Percentiles rank a stretch among this genome's conserved stretches.
These are phyloP conservation scores for Catotricha subobsoleta DNA, from an alignment of 2,888 invertebrate genomes.

Conservation along the genomic window DNA sequence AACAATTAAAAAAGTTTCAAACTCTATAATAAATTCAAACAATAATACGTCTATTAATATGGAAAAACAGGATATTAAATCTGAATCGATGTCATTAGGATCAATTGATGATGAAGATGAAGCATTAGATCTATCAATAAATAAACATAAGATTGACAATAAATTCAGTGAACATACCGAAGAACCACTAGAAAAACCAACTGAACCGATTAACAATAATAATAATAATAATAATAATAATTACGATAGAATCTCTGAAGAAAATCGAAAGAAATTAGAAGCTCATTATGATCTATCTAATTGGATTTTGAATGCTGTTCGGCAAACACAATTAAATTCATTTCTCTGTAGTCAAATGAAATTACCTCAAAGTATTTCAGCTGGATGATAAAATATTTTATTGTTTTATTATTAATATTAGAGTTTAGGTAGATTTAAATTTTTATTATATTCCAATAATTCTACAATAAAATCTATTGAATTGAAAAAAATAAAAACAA, in stretches of 20 bases:
- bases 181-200: not conserved
- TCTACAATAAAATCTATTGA: no score
- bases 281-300: conserved; percentile 4
- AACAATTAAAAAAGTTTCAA: not conserved
- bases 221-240: not conserved
- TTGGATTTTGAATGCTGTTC: conserved; percentile 6
- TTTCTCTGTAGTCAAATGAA: conserved; percentile 6
- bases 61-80: not conserved
- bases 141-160: not conserved
- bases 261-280: not conserved
- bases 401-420: no score
- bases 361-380: conserved; percentile 4
- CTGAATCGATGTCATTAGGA: not conserved
- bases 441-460: no score
- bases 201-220: not conserved
- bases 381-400: conserved; percentile 1
- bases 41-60: no score
- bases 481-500: no score
- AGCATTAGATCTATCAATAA: conserved; percentile 6
- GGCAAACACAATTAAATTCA: conserved; percentile 4
- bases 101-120: not conserved
- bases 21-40: no score
- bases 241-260: not conserved
- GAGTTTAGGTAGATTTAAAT: no score
- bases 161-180: not conserved